A percentile compares a stretch with the other conserved stretches of the same genome.
These are phyloP conservation scores for Sesamia inferens DNA, from an alignment of 2,888 invertebrate genomes.

Conservation along the genomic window DNA sequence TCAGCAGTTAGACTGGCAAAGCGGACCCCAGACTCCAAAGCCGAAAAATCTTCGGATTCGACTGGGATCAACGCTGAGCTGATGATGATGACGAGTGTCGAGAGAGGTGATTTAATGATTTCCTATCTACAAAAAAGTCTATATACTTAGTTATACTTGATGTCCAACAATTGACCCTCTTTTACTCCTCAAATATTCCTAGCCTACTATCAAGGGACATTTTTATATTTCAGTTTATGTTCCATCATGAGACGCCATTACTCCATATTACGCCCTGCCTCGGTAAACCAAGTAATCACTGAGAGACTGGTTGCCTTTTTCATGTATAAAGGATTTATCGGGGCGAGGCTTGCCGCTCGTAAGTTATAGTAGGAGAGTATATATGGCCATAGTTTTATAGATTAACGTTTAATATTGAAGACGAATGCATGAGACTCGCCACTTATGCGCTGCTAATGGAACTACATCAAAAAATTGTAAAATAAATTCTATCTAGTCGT, in stretches of 20 bases:
- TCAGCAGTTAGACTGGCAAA: too few species aligned
- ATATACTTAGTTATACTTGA: not conserved
- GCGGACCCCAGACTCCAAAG: too few species aligned
- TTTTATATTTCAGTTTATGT: slow-evolving; percentile 57
- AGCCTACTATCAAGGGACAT: slow-evolving; percentile 20
- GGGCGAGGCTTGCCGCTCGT: slow-evolving; percentile 17
- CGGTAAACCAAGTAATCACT: slow-evolving; percentile 51
- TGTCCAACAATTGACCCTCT: slow-evolving; percentile 36
- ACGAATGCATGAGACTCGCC: not conserved
- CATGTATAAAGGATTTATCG: slow-evolving; percentile 53
- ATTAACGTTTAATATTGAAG: not conserved
- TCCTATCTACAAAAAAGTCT: too few species aligned
- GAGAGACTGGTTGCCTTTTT: slow-evolving; percentile 50
- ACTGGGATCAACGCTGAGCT: too few species aligned
- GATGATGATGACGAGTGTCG: too few species aligned
- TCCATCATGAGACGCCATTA: slow-evolving; percentile 48
- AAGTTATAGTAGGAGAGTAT: slow-evolving; percentile 15
- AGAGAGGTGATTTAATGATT: too few species aligned
- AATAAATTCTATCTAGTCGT: not conserved
- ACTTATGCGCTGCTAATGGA: not conserved
- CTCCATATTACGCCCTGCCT: slow-evolving; percentile 57
- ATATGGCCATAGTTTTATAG: not conserved
- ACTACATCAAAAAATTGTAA: not conserved
- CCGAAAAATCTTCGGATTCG: too few species aligned
- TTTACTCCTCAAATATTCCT: slow-evolving; percentile 37